Base-by-base conservation (phyloP, 2,113 vertebrate genomes). In the Stigmatopora argus region DNA sequence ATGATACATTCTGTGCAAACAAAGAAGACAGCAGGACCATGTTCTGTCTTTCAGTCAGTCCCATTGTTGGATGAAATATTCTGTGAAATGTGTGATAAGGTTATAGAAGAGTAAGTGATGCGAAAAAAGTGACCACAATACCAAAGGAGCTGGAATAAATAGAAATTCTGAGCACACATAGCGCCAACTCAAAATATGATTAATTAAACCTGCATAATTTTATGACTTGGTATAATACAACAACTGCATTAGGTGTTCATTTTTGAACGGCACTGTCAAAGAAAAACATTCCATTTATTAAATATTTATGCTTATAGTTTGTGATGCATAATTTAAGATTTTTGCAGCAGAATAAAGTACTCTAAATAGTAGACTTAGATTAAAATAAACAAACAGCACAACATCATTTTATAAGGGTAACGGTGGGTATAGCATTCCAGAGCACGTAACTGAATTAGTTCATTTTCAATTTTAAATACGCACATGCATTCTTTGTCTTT, bases 51-150 rank as follows among this genome's bases (percentile, higher is more conserved):
- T 45, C 8, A 60, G 38, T 46, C 41, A 44, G 38, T 44, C n/a
- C n/a, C 38, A 61, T 44, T 61, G 21, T 61, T 44, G 38, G 67
- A 64, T 45, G 35, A 71, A 73, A 68, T 56, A 46, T 70, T 62
- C 55, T 69, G 61, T 62, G 60, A 74, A 62, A 69, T 23, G 31
- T 23, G 69, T 58, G 52, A 41, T 35, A 55, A 79, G 34, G 67
- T 75, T 62, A 56, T 31, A 62, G 45, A 60, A 77, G 70, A 53
- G 79, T 70, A 62, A 59, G 65, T 51, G 66, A 71, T 62, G 57
- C 5, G 38, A 65, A 66, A 15, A 49, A 63, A 69, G 45, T 65
- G 55, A 79, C 72, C 58, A 48, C 31, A 79, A 58, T 62, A 60
- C 51, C 31, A 64, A 65, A 71, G 69, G 70, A 63, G 74, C 12